These are phyloP conservation scores for Chaenocephalus aceratus DNA, from an alignment of 2,113 vertebrate genomes.

Conservation along the genomic window DNA sequence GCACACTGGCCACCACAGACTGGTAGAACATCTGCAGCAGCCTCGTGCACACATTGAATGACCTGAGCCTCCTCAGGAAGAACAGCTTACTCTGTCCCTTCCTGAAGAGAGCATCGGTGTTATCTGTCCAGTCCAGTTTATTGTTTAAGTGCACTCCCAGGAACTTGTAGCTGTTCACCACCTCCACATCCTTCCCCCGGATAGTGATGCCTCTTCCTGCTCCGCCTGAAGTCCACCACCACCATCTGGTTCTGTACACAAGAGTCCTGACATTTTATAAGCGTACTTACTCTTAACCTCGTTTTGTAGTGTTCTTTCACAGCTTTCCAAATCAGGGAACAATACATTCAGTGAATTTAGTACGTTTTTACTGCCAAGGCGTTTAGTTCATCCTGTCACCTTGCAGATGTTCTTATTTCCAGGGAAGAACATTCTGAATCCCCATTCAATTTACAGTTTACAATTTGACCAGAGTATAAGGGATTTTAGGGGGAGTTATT, in stretches of 20 bases:
- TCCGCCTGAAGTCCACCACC: too few relatives aligned
- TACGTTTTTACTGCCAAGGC: not conserved
- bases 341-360: not conserved
- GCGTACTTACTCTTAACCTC: not conserved
- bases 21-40: too few relatives aligned
- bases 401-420: not conserved
- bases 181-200: too few relatives aligned
- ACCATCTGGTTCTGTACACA: not conserved
- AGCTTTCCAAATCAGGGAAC: not conserved
- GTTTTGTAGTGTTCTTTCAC: slow-evolving; percentile 2
- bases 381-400: slow-evolving; percentile 11
- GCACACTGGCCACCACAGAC: too few relatives aligned
- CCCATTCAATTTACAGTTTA: not conserved
- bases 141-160: too few relatives aligned
- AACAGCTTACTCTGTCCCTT: too few relatives aligned
- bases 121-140: too few relatives aligned
- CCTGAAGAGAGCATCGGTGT: too few relatives aligned
- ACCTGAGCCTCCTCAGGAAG: too few relatives aligned
- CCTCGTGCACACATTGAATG: too few relatives aligned
- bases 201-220: too few relatives aligned
- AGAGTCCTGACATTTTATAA: not conserved
- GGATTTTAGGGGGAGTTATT: slow-evolving; percentile 10
- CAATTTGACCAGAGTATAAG: slow-evolving; percentile 3
- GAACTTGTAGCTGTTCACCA: too few relatives aligned
- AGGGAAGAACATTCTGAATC: not conserved